phyloP scores from a whole-genome alignment of 2,797 vertebrate species.

The Sebastes oblongus region DNA sequence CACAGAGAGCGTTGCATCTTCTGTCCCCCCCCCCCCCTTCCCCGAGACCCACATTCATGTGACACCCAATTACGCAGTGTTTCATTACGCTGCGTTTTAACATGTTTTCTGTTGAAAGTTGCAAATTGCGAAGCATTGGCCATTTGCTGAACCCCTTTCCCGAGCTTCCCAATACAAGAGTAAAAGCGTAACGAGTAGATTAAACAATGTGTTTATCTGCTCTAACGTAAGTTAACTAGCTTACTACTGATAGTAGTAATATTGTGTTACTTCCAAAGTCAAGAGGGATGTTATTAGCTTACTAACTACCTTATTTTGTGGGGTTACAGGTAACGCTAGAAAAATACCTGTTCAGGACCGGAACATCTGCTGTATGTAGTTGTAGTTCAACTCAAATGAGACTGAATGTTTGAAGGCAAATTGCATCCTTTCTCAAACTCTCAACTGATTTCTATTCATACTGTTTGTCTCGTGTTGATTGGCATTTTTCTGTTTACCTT shows the following conservation, averaged over 20 bases:
- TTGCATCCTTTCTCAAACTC: conserved; percentile 8
- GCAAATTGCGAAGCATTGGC: neutral
- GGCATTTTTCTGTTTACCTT: conserved; percentile 45
- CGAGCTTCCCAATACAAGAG: neutral
- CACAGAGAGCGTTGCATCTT: conserved; percentile 21
- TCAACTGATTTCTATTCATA: neutral
- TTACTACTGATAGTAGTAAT: too few relatives aligned
- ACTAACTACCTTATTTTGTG: neutral
- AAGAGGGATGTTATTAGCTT: neutral
- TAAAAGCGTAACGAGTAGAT: neutral
- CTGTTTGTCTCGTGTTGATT: conserved; percentile 33
- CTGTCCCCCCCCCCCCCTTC: neutral
- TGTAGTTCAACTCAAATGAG: neutral
- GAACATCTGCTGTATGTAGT: neutral
- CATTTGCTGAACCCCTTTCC: neutral
- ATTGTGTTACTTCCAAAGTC: neutral
- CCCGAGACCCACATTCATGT: neutral
- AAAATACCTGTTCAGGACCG: neutral
- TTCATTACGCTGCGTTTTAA: neutral
- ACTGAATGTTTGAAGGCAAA: neutral
- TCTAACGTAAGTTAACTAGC: too few relatives aligned
- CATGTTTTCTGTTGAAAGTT: neutral
- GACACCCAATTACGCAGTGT: neutral
- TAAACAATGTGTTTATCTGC: too few relatives aligned
- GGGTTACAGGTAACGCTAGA: neutral